A percentile compares a stretch with the other conserved stretches of the same genome.
phyloP scores from a whole-genome alignment of 2,888 invertebrate species.

The Drosophila barbarae region DNA sequence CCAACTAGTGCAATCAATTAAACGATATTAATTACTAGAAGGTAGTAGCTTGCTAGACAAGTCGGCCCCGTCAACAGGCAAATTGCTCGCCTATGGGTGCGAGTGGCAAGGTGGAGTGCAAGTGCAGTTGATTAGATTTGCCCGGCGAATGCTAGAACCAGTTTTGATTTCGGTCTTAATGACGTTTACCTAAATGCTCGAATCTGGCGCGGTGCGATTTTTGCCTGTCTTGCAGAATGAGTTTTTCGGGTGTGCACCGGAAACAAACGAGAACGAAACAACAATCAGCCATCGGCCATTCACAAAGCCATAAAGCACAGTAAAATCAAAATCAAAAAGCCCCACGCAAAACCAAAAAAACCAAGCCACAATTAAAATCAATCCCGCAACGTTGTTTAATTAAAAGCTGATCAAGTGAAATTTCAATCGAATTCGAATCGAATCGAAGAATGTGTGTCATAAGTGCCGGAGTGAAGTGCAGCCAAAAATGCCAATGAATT shows the following conservation, averaged over 20 bases:
- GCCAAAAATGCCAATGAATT: slow-evolving; percentile 15
- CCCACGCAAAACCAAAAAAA: slow-evolving; percentile 10
- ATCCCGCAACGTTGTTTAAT: slow-evolving; percentile 23
- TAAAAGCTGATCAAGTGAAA: slow-evolving; percentile 33
- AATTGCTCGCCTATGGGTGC: slow-evolving; percentile 13
- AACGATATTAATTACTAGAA: slow-evolving; percentile 40
- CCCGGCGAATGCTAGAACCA: slow-evolving; percentile 8
- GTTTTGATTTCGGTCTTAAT: slow-evolving; percentile 18
- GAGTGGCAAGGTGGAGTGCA: slow-evolving; percentile 51
- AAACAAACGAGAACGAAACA: slow-evolving; percentile 23
- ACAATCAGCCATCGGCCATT: slow-evolving; percentile 26
- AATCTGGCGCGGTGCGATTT: neutral
- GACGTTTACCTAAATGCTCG: slow-evolving; percentile 11
- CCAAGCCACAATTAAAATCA: slow-evolving; percentile 8
- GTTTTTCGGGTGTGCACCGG: slow-evolving; percentile 30
- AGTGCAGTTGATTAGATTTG: slow-evolving; percentile 68
- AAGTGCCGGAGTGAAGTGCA: slow-evolving; percentile 31
- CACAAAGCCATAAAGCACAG: slow-evolving; percentile 30
- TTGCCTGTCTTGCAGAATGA: slow-evolving; percentile 25
- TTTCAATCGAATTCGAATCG: slow-evolving; percentile 21
- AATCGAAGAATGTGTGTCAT: slow-evolving; percentile 32
- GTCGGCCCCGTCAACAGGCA: slow-evolving; percentile 44
- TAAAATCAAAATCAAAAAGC: slow-evolving; percentile 12
- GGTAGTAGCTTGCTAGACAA: slow-evolving; percentile 46
- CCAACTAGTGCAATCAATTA: slow-evolving; percentile 48